Base-by-base conservation (phyloP, 2,888 invertebrate species). In the Cantharis rufa region DNA sequence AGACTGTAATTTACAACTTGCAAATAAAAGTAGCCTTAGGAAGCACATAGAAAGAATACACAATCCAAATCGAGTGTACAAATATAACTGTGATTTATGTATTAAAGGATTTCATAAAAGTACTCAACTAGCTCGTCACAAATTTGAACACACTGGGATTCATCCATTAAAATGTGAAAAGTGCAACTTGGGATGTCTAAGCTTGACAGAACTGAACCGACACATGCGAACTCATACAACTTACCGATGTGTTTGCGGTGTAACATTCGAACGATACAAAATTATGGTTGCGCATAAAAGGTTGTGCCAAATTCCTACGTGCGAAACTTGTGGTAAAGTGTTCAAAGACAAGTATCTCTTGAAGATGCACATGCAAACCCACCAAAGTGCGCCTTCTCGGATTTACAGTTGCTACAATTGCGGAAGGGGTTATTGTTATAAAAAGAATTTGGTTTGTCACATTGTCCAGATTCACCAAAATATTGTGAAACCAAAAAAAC, bases 191-290 rank as follows among this genome's bases (percentile, higher is more conserved):
- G 78, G 76, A 15, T 87, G 86, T 81, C 66, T 77, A 18, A 81
- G 81, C 27, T 76, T 66, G n/a, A 68, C 78, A 21, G 78, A 82
- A 21, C 82, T 80, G 66, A 84, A 81, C 28, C 84, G 83, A 74
- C 86, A 87, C 75, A 83, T 80, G 75, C 81, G 82, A 71, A 80
- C 78, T 16, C 86, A 87, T 74, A 84, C 82, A 75, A 82, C 75
- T 5, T 86, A 85, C 71, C 76, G 79, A 13, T 87, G 86, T 78
- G 82, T 84, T 69, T 87, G 86, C 82, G 84, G 83, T 10, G 72
- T 82, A 72, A 75, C 71, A 62, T 86, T 85, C 80, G 75, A 83
- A 27, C 83, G 82, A 78, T 87, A 86, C 86, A 82, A 84, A 15
- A 18, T 74, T 48, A 78, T 84, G 62, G 75, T 83, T n/a, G 77